Conservation (phyloP, 2,888 invertebrate species). For the Scelioninae gen. 1 region DNA sequence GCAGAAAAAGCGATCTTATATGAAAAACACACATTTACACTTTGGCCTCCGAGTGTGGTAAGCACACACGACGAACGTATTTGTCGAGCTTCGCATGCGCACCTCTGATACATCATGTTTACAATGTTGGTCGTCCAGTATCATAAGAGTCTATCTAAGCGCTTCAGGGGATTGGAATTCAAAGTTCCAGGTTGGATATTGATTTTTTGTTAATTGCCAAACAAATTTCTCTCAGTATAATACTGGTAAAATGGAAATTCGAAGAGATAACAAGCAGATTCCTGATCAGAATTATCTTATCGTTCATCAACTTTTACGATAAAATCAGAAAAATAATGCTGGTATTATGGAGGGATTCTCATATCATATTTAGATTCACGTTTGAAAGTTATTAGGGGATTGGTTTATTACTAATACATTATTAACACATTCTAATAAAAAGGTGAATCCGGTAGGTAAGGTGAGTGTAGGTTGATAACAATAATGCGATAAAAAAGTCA, state of each 20-base stretch:
- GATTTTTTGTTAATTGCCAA: not conserved
- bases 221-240: conserved; percentile 1
- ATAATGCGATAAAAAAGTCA: too few relatives aligned
- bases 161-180: not conserved
- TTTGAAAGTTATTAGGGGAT: too few relatives aligned
- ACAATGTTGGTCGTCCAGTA: conserved; percentile 13
- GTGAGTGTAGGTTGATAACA: too few relatives aligned
- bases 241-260: not conserved
- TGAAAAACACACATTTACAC: conserved; percentile 20
- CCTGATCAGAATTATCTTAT: not conserved
- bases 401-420: too few relatives aligned
- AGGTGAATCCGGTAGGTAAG: too few relatives aligned
- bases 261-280: not conserved
- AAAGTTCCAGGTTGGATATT: not conserved
- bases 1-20: conserved; percentile 20
- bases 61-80: conserved; percentile 21
- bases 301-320: too few relatives aligned
- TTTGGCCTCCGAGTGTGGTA: not conserved
- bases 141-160: conserved; percentile 9
- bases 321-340: not conserved
- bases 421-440: too few relatives aligned
- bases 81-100: conserved; percentile 35
- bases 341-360: not conserved
- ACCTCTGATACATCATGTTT: conserved; percentile 22
- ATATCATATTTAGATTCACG: too few relatives aligned